Conservation (phyloP, 2,888 invertebrate genomes). For the Limenitis arthemis region DNA sequence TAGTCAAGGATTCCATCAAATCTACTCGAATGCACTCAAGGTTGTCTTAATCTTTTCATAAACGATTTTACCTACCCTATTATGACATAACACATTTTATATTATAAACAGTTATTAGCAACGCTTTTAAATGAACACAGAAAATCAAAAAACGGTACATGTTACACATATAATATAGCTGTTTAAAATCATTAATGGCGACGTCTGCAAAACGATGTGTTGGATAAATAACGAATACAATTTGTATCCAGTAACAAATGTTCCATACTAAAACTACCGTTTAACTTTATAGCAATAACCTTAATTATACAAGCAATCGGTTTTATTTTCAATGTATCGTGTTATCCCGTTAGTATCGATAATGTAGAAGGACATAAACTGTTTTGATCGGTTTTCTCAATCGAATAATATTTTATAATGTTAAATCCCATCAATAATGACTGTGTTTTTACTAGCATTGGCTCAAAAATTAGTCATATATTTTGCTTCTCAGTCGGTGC, state of each 20-base stretch:
- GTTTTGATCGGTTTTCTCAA: background rate
- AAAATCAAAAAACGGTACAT: too few relatives aligned
- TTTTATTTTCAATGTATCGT: background rate
- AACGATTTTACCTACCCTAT: too few relatives aligned
- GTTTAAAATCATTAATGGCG: too few relatives aligned
- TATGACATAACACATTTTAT: too few relatives aligned
- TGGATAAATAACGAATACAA: background rate
- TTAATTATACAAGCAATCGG: slow-evolving; percentile 1
- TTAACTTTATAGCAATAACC: slow-evolving; percentile 3
- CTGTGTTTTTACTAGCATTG: too few relatives aligned
- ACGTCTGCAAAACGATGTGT: background rate
- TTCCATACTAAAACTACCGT: background rate
- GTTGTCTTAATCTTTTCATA: background rate
- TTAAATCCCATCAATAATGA: background rate
- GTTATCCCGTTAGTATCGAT: background rate
- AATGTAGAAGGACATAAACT: background rate
- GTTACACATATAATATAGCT: too few relatives aligned
- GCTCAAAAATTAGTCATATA: background rate
- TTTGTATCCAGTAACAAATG: background rate
- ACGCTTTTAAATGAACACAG: too few relatives aligned
- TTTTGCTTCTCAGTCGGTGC: background rate
- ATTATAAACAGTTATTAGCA: too few relatives aligned
- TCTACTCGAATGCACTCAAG: slow-evolving; percentile 31
- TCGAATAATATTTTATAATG: background rate
- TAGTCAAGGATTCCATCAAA: slow-evolving; percentile 29